Base-by-base conservation (phyloP, 1,140 invertebrate species). In the Trissolcus basalis region DNA sequence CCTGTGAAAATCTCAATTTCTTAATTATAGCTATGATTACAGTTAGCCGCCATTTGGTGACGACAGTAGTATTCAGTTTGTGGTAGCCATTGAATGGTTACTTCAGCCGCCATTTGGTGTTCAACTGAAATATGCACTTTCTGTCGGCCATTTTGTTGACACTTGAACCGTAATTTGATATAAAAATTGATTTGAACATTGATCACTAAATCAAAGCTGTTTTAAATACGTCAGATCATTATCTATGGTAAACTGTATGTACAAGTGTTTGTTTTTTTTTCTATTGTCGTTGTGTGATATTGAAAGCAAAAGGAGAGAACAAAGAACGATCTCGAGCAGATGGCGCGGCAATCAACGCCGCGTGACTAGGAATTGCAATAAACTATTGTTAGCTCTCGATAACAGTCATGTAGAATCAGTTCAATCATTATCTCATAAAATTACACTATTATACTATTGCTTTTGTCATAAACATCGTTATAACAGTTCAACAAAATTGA, bases 401-500 rank as follows among this genome's bases (percentile, higher is more conserved):
- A 76, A 76, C 73, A 76, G 73, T 70, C 61, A 70, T 76, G 65
- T 70, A 70, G 50, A 76, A 70, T 76, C 73, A 76, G 73, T 76
- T 67, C 73, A 70, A 70, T 64, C 39, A 58, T 68, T 60, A 74
- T 68, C 54, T 58, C 78, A 81, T 81, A 78, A 76, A 72, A 80
- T 74, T 82, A 83, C 82, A 83, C 83, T 83, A 84, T 80, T 77
- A 81, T 81, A 84, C 84, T 86, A 86, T 85, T 86, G 79, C 85
- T 84, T 84, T 80, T 63, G 60, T 79, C 58, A 85, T 87, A 87
- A 86, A 86, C 86, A 85, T 82, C 83, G 83, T 87, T 83, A 27
- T 27, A 87, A 87, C 82, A 85, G 83, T 82, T 87, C 43, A 87
- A 87, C 86, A 87, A 87, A 87, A 82, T 75, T 87, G 83, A 82